A percentile compares a stretch with the other conserved stretches of the same genome.
phyloP scores from a whole-genome alignment of 2,797 vertebrate species.

The Spheniscus humboldti region DNA sequence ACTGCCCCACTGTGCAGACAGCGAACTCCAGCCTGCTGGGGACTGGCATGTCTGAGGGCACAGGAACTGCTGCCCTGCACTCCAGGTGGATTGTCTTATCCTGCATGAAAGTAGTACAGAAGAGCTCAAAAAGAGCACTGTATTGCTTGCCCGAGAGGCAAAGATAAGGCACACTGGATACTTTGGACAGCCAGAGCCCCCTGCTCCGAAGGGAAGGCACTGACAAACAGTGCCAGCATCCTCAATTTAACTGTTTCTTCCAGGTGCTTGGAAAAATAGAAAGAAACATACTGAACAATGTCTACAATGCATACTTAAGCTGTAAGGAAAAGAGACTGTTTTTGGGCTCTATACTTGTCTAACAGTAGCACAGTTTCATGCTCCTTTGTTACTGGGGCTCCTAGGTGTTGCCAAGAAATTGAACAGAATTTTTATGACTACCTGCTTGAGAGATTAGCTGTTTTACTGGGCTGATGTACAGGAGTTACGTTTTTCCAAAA shows the following conservation, averaged over 20 bases:
- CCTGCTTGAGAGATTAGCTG: background rate
- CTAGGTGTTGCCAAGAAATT: background rate
- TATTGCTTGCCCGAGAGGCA: background rate
- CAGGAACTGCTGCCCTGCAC: background rate
- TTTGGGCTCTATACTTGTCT: background rate
- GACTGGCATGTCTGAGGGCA: background rate
- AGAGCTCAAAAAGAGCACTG: background rate
- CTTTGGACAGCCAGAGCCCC: background rate
- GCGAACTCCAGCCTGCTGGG: background rate
- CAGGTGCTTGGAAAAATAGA: background rate
- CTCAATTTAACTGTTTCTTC: background rate
- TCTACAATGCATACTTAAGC: background rate
- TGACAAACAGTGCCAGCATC: background rate
- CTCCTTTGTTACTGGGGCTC: background rate
- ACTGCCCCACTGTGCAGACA: fast-evolving
- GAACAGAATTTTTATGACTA: background rate
- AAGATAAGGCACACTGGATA: background rate
- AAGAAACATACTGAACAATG: background rate
- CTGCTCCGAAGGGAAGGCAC: background rate
- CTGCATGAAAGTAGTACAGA: background rate
- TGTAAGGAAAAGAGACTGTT: background rate
- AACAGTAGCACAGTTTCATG: background rate
- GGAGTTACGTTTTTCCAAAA: background rate
- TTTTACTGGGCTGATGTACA: background rate
- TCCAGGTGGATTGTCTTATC: background rate